Evolutionary conservation across 2,797 vertebrate species (phyloP).

Genomic region (Anas flavirostris): DNA sequence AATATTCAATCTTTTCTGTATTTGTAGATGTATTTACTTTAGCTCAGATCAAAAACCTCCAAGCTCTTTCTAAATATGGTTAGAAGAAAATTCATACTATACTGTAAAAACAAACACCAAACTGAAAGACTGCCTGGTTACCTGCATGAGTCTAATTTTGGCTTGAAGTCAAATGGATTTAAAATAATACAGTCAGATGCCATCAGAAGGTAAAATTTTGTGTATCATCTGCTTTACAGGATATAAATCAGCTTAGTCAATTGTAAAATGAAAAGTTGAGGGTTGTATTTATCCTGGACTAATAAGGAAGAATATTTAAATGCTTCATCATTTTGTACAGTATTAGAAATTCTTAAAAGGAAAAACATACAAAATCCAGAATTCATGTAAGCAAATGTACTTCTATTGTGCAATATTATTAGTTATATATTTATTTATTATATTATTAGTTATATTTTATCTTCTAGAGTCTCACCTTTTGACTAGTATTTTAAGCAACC

Average conservation of each 20-base stretch:
- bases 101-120: not conserved
- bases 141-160: not conserved
- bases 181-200: not conserved
- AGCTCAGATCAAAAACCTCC: not conserved
- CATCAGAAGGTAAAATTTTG: not conserved
- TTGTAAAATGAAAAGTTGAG: not conserved
- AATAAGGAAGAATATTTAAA: not conserved
- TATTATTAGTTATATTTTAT: not conserved
- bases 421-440: not conserved
- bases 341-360: not conserved
- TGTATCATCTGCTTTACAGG: not conserved
- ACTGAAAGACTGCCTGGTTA: not conserved
- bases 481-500: not conserved
- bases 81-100: not conserved
- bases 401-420: not conserved
- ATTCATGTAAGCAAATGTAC: not conserved
- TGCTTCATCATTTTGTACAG: not conserved
- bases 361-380: not conserved
- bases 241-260: not conserved
- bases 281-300: not conserved
- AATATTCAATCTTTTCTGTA: not conserved
- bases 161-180: not conserved
- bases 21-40: not conserved
- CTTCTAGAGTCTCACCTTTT: not conserved
- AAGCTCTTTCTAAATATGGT: not conserved